A percentile compares a stretch with the other conserved stretches of the same genome.
Conservation (phyloP, 2,888 invertebrate genomes). For the Leptura quadrifasciata region DNA sequence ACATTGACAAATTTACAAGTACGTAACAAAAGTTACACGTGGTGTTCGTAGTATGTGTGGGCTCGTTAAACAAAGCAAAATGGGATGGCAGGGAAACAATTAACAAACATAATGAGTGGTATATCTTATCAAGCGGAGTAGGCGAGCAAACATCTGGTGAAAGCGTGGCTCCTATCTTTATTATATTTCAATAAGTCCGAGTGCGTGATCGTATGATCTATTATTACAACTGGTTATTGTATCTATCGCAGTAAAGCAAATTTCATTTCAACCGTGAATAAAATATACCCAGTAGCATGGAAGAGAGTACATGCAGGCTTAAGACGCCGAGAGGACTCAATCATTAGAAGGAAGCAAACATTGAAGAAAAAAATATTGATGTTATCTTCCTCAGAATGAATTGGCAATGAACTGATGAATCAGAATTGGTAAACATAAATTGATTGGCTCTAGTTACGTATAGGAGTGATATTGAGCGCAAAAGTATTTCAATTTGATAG, state of each 20-base stretch:
- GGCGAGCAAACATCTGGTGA: slow-evolving; percentile 46
- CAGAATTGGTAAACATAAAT: no score
- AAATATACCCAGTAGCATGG: neutral
- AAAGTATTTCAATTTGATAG: no score
- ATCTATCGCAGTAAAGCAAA: neutral
- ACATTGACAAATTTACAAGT: slow-evolving; percentile 36
- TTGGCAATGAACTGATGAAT: no score
- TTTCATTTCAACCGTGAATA: slow-evolving; percentile 7
- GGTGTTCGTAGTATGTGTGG: slow-evolving; percentile 29
- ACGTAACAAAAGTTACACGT: slow-evolving; percentile 23
- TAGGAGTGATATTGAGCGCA: no score
- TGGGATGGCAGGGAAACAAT: slow-evolving; percentile 42
- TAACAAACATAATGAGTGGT: slow-evolving; percentile 44
- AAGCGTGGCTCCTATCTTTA: slow-evolving; percentile 39
- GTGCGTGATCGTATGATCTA: slow-evolving; percentile 1
- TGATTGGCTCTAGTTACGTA: no score
- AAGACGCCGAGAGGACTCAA: neutral
- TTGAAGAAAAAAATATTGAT: neutral
- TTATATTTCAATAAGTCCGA: slow-evolving; percentile 16
- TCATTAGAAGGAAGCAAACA: neutral
- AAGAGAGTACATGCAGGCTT: neutral
- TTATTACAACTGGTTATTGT: slow-evolving; percentile 4
- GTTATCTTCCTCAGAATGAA: no score
- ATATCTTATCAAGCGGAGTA: slow-evolving; percentile 42
- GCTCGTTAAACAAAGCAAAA: slow-evolving; percentile 43